These are phyloP conservation scores for Notoglanidium macrostoma DNA, from an alignment of 2,797 vertebrate species.

Conservation along the genomic window DNA sequence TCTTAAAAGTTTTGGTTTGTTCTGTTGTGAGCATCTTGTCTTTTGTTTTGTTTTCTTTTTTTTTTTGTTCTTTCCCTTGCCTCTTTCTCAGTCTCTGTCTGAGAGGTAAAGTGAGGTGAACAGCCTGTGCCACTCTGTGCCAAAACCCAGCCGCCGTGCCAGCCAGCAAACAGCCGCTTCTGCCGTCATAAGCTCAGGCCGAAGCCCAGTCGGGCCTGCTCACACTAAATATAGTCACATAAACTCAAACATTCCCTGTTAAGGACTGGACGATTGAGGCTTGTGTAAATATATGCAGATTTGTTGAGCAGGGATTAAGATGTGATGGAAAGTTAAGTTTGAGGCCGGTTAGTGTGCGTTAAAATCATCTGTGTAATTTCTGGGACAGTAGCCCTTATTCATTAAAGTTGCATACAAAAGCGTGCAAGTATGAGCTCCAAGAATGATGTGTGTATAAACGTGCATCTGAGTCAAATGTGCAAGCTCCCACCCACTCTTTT, in stretches of 20 bases:
- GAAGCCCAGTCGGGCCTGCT: conserved; percentile 26
- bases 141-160: conserved; percentile 33
- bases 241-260: conserved; percentile 28
- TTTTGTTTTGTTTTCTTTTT: neutral
- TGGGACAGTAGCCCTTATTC: neutral
- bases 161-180: conserved; percentile 34
- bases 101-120: conserved; percentile 52
- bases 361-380: conserved; percentile 24
- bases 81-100: neutral
- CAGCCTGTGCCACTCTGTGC: conserved; percentile 8
- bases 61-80: neutral
- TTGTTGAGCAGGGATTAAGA: conserved; percentile 26
- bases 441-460: neutral
- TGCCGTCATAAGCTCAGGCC: conserved; percentile 37
- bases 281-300: conserved; percentile 21
- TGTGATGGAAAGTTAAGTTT: conserved; percentile 32
- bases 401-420: neutral
- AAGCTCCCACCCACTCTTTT: neutral
- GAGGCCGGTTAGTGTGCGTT: neutral
- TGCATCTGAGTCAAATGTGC: neutral
- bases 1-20: neutral
- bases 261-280: neutral
- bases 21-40: neutral
- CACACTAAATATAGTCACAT: conserved; percentile 48
- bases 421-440: neutral